Percentiles rank a stretch among this genome's conserved stretches.
These are phyloP conservation scores for Pseudomugil gertrudae DNA, from an alignment of 2,797 vertebrate genomes.

Conservation along the genomic window DNA sequence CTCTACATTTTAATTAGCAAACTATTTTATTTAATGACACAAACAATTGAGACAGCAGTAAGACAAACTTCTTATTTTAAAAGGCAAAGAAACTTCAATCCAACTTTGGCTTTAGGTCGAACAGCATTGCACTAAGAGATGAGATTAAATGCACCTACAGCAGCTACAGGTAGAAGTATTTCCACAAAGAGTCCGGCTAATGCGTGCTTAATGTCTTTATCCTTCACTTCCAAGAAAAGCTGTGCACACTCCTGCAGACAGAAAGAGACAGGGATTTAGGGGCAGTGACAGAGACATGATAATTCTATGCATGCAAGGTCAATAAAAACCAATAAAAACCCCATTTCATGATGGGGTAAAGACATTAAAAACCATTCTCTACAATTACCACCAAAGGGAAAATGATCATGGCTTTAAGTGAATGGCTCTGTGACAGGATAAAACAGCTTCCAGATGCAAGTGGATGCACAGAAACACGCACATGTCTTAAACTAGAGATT, in stretches of 20 bases:
- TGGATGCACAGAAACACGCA: not conserved
- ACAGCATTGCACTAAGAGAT: not conserved
- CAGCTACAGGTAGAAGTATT: conserved; percentile 97
- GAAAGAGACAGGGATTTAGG: conserved; percentile 27
- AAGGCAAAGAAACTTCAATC: not conserved
- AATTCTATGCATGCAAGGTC: conserved; percentile 9
- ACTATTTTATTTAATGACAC: not conserved
- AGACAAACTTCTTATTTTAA: conserved; percentile 1
- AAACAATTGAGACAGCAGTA: not conserved
- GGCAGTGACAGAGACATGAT: conserved; percentile 14
- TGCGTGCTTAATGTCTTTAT: conserved; percentile 98
- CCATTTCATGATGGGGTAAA: conserved; percentile 1
- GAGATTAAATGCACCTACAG: conserved; percentile 86
- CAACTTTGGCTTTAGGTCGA: not conserved
- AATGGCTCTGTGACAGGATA: conserved; percentile 3
- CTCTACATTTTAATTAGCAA: not conserved
- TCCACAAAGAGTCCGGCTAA: conserved; percentile 98
- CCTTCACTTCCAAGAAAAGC: conserved; percentile 99
- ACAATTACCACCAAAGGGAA: conserved; percentile 24
- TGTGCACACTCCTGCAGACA: conserved; percentile 93
- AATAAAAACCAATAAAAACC: conserved; percentile 7
- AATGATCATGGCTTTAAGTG: conserved; percentile 30
- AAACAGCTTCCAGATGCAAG: conserved; percentile 35
- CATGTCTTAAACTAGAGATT: conserved; percentile 1
- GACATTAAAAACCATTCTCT: conserved; percentile 37